phyloP scores from a whole-genome alignment of 2,113 vertebrate species.

The Chauna torquata region DNA sequence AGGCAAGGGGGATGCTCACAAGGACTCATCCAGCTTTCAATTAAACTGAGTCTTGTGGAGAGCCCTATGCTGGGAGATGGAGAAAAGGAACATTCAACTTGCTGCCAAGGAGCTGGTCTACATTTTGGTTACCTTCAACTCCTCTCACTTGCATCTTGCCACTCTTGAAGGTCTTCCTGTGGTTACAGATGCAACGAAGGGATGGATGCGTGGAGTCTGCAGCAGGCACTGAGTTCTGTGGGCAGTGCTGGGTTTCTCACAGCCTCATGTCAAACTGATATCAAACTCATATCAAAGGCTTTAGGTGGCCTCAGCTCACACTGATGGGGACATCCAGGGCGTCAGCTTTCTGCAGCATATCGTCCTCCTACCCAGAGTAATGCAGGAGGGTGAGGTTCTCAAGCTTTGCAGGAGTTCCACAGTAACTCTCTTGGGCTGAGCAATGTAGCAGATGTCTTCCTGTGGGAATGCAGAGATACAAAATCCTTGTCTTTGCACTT shows the following conservation, averaged over 20 bases:
- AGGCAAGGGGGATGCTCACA: neutral
- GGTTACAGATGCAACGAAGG: neutral
- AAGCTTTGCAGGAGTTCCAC: neutral
- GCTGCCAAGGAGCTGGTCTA: neutral
- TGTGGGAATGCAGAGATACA: neutral
- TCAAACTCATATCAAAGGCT: neutral
- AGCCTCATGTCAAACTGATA: neutral
- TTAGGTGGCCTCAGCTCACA: neutral
- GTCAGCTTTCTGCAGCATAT: neutral
- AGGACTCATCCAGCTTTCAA: neutral
- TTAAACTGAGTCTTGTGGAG: neutral
- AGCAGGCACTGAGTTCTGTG: neutral
- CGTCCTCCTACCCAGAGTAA: neutral
- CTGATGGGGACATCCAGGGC: neutral
- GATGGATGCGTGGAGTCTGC: accelerated
- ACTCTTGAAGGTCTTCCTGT: neutral
- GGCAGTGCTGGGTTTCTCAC: neutral
- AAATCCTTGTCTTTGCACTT: neutral
- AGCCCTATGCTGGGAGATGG: neutral
- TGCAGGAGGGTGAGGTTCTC: neutral
- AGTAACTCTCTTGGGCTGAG: neutral
- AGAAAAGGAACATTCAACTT: neutral
- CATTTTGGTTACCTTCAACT: neutral
- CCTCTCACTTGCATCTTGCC: neutral
- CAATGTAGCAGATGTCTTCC: neutral